phyloP scores from a whole-genome alignment of 30 jellyfish, hydroid and myxozoan species.

The Catostylus mosaicus region DNA sequence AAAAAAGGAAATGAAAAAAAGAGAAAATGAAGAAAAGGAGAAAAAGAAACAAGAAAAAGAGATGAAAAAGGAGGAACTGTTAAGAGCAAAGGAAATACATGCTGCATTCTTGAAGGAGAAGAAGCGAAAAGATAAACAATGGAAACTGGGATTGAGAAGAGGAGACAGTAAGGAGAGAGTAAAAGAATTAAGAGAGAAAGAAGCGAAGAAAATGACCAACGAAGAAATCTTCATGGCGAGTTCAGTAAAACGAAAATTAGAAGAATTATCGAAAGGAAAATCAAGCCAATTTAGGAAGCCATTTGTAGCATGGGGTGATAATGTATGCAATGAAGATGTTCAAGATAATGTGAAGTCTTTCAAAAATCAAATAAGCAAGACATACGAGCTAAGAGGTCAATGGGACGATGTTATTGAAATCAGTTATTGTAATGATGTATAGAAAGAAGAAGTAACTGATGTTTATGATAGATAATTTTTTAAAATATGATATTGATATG shows the following conservation, averaged over 20 bases:
- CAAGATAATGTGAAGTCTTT: no score
- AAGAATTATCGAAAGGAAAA: no score
- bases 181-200: neutral
- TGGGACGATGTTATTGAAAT: neutral
- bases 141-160: neutral
- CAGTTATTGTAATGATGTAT: no score
- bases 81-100: neutral
- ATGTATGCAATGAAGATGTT: no score
- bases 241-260: neutral
- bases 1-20: neutral
- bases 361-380: no score
- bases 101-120: neutral
- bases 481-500: no score
- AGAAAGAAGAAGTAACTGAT: neutral
- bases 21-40: neutral
- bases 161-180: neutral
- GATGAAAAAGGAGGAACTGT: neutral
- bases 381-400: no score
- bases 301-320: no score
- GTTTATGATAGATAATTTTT: no score
- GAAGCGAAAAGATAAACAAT: neutral
- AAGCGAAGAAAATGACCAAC: neutral
- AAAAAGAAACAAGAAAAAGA: neutral
- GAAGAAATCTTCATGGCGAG: neutral
- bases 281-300: no score